These are phyloP conservation scores for Hiodon alosoides DNA, from an alignment of 2,113 vertebrate genomes.

Conservation along the genomic window DNA sequence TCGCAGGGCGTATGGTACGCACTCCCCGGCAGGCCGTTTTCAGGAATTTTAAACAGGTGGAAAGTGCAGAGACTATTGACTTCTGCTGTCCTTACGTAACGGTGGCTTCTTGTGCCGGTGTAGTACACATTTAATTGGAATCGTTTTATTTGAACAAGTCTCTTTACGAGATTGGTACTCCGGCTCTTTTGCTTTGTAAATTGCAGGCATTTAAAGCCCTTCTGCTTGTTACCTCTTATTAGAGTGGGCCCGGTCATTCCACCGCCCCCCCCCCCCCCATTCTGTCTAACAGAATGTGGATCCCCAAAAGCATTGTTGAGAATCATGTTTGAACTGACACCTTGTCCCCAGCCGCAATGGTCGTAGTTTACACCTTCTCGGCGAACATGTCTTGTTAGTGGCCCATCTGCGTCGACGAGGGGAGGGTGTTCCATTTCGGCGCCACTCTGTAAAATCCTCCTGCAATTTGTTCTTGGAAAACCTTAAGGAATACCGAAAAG, in stretches of 20 bases:
- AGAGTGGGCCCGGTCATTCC: background rate
- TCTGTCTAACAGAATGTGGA: background rate
- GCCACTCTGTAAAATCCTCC: background rate
- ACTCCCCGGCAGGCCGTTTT: constrained; percentile 17
- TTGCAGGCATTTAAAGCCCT: background rate
- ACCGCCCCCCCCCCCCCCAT: background rate
- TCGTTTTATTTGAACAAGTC: background rate
- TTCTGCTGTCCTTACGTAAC: background rate
- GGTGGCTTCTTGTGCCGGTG: background rate
- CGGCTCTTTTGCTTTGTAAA: background rate
- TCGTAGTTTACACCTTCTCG: background rate
- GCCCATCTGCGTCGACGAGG: constrained; percentile 10
- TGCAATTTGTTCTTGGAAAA: too few species aligned
- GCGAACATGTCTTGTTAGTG: constrained; percentile 11
- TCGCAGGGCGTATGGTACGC: constrained; percentile 33
- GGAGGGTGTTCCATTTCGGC: background rate
- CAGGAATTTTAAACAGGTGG: constrained; percentile 30
- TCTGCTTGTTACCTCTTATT: background rate
- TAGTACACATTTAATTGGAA: background rate
- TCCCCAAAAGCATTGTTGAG: too few species aligned
- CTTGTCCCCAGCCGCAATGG: background rate
- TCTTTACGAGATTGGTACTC: too few species aligned
- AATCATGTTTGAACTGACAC: too few species aligned
- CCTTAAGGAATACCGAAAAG: background rate
- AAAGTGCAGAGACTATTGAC: constrained; percentile 27